phyloP scores from a whole-genome alignment of 2,113 vertebrate species.

The Coptodon bakossiorum region DNA sequence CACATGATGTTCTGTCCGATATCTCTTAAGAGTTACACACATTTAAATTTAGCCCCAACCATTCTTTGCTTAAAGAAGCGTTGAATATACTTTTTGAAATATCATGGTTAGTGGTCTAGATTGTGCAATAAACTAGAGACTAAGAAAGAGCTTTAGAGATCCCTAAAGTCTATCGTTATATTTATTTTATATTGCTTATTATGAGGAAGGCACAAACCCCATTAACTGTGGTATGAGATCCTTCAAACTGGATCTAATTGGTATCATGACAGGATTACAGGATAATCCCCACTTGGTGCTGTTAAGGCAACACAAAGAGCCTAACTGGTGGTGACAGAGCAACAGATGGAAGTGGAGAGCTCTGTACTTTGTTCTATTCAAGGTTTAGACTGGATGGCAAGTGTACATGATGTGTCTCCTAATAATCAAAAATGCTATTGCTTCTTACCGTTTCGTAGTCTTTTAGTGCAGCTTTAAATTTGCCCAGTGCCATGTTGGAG shows the following conservation, averaged over 20 bases:
- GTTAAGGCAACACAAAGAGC: not conserved
- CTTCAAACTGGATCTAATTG: constrained; percentile 1
- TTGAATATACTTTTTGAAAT: not conserved
- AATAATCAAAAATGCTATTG: not conserved
- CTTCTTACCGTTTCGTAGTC: constrained; percentile 89
- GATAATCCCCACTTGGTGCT: constrained; percentile 11
- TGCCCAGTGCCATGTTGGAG: constrained; percentile 94
- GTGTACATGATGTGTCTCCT: not conserved
- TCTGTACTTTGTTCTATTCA: not conserved
- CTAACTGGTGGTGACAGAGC: not conserved
- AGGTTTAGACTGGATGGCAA: not conserved
- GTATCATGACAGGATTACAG: constrained; percentile 32
- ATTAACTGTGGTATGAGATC: not conserved
- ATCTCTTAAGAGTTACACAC: not conserved
- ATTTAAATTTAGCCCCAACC: not conserved
- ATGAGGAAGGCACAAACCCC: not conserved
- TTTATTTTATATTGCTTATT: not conserved
- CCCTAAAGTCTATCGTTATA: not conserved
- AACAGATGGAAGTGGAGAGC: not conserved
- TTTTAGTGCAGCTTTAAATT: constrained; percentile 90
- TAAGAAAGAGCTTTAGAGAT: not conserved
- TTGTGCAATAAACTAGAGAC: not conserved
- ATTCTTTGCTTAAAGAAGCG: not conserved
- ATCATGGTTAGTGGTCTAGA: not conserved
- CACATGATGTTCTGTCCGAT: not conserved